Evolutionary conservation across 2,113 vertebrate species (phyloP).

Genomic region (Stomatorhinus ivindoensis): DNA sequence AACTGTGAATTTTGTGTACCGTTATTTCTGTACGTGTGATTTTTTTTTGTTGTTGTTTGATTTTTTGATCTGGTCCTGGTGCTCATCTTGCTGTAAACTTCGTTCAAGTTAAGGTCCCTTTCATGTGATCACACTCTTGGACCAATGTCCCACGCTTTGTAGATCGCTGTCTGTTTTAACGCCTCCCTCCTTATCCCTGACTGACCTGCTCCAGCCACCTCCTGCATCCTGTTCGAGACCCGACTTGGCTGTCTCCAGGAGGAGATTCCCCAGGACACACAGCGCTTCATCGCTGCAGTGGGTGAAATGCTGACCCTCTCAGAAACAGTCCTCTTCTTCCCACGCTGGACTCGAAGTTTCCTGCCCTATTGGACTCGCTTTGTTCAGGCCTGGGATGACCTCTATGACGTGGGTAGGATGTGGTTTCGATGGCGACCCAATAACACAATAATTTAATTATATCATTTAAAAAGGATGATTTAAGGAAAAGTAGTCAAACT

Average conservation of each 20-base stretch:
- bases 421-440: not conserved
- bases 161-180: not conserved
- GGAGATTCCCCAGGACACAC: slow-evolving; percentile 54
- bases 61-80: not conserved
- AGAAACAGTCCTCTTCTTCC: slow-evolving; percentile 44
- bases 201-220: slow-evolving; percentile 43
- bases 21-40: not conserved
- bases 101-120: not conserved
- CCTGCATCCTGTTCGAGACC: slow-evolving; percentile 61
- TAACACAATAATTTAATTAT: not conserved
- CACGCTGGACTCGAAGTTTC: slow-evolving; percentile 52
- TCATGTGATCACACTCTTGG: not conserved
- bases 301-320: slow-evolving; percentile 52
- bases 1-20: not conserved
- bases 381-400: slow-evolving; percentile 61
- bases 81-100: not conserved
- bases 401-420: slow-evolving; percentile 52
- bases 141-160: not conserved
- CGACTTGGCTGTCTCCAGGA: slow-evolving; percentile 62
- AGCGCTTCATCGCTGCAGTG: slow-evolving; percentile 52
- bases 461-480: not conserved
- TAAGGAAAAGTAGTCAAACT: not conserved
- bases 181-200: not conserved
- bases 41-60: not conserved
- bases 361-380: slow-evolving; percentile 61